Conservation (phyloP, 1,140 invertebrate species). For the Leptinotarsa lineolata region DNA sequence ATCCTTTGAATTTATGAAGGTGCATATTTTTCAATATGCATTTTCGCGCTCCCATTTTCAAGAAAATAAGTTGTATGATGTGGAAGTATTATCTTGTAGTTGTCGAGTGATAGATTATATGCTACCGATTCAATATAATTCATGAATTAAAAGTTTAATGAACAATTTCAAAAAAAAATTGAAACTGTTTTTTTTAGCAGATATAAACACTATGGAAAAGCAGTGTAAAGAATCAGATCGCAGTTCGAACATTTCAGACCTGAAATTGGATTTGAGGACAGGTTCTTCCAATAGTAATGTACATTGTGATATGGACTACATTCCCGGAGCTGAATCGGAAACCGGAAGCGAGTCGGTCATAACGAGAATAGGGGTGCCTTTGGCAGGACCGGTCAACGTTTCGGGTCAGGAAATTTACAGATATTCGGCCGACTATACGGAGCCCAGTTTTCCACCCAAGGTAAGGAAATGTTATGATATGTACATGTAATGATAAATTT, state of each 20-base stretch:
- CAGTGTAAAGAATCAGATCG: slow-evolving; percentile 84
- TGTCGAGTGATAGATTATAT: too few relatives aligned
- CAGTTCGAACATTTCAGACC: slow-evolving; percentile 87
- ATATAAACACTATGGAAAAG: slow-evolving; percentile 68
- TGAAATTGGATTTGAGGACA: slow-evolving; percentile 85
- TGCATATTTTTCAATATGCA: too few relatives aligned
- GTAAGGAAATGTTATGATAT: slow-evolving; percentile 47
- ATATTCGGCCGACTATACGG: slow-evolving; percentile 87
- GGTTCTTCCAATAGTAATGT: slow-evolving; percentile 78
- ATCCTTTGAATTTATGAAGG: too few relatives aligned
- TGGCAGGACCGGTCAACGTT: slow-evolving; percentile 77
- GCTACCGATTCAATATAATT: too few relatives aligned
- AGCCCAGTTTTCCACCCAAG: slow-evolving; percentile 78
- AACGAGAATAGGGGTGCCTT: slow-evolving; percentile 64
- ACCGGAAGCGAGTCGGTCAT: slow-evolving; percentile 56
- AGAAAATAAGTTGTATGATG: too few relatives aligned
- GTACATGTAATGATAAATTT: background rate
- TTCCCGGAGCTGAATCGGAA: slow-evolving; percentile 57
- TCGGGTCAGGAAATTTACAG: slow-evolving; percentile 70
- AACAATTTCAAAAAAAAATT: too few relatives aligned
- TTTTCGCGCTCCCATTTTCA: too few relatives aligned
- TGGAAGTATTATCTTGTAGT: too few relatives aligned
- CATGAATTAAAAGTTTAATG: too few relatives aligned
- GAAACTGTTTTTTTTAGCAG: slow-evolving; percentile 36
- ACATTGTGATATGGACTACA: slow-evolving; percentile 64